Base-by-base conservation (phyloP, 1,140 invertebrate species). In the Bombus balteatus region DNA sequence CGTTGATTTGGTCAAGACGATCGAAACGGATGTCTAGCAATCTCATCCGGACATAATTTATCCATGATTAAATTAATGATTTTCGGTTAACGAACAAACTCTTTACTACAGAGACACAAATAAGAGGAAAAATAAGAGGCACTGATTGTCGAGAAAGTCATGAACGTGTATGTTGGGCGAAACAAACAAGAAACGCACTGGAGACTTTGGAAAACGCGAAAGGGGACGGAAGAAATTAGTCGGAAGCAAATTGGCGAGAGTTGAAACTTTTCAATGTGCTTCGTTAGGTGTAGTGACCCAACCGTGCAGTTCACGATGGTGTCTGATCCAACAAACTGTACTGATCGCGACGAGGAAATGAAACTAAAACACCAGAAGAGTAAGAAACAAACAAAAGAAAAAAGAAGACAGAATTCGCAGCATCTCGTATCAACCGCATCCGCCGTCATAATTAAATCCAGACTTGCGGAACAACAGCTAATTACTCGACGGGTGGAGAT, bases 261-360 rank as follows among this genome's bases (percentile, higher is more conserved):
- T 71, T 39, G 10, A 18, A 87, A 87, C 53, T 87, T 87, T 84
- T 87, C 81, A 87, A 83, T 87, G 75, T 47, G 71, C 78, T 76
- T 86, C 84, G 84, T 86, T 86, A 86, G 79, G 25, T 82, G n/a
- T 59, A 81, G 62, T 71, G 41, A 37, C 53, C 66, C 66, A 28
- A 10, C 75, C 13, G 41, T 28, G 34, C 47, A 28, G 6, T 18
- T 43, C 15, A 9, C 4, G 34, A 15, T 15, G 41, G 34, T 37
- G 37, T 59, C 53, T 34, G 22, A 74, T 39, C 22, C 32, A n/a
- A 47, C 39, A 4, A 47, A 62, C 22, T 41, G 2, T 32, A 73
- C 53, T 18, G 3, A 15, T 62, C n/a, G 22, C 71, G 12, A 18
- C 39, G 4, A 22, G 18, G 32, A 25, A n/a, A 62, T n/a, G 59